Evolutionary conservation across 2,113 vertebrate species (phyloP), one percentile per base, ranked within the genome.

Genomic region (Sapajus apella): DNA sequence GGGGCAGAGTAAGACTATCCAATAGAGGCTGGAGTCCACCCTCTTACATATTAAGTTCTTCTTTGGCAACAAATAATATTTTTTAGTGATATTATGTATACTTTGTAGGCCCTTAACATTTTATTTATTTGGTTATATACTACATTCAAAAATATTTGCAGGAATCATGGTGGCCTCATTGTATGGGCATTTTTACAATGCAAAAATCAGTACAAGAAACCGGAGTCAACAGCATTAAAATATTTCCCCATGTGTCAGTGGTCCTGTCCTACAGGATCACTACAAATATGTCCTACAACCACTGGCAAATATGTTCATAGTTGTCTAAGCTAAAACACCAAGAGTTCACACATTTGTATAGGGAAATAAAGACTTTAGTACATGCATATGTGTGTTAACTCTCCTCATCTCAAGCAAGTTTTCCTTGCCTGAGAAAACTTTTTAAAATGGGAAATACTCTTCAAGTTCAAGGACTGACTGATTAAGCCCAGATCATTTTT

Each of bases 401-500:
- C 81, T 80, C 11, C 9, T 12, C 45, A 61, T 47, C 37, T 84
- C 70, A 76, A 89, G 40, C 13, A 83, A 8, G 16, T 61, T 80
- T 66, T 16, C 7, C 43, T 85, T 86, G 55, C 20, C 64, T 47
- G 79, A 61, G 72, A 45, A 96, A 94, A 91, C 5, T 70, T 79
- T 87, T 94, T 56, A 70, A 50, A 90, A 72, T 8, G 88, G 23
- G 88, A 97, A 95, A 94, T 90, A 58, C 2, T 77, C 66, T 90
- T 73, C 6, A 81, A 86, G 8, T 85, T 96, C 83, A 96, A 95
- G 90, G 70, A 83, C 75, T 93, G 45, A 93, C 84, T 79, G 37
- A 93, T 94, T 86, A 95, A 89, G 81, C 43, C 32, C 21, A 64
- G 50, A 23, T 91, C 50, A 77, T 14, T 96, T 96, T 90, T 92